phyloP scores from a whole-genome alignment of 2,888 invertebrate genomes.

The Zelleria hepariella region DNA sequence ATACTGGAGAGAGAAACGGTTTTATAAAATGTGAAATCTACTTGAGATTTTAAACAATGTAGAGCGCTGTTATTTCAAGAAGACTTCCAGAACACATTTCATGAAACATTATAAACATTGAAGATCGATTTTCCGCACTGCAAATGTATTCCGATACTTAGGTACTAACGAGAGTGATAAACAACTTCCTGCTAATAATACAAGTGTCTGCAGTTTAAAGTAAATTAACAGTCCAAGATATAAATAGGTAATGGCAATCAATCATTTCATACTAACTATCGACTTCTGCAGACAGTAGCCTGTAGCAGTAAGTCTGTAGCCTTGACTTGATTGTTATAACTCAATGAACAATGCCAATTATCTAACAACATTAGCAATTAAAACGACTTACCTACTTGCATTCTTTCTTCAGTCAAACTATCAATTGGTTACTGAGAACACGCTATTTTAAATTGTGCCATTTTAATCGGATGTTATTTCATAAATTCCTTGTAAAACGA shows the following conservation, averaged over 20 bases:
- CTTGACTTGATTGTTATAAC: not conserved
- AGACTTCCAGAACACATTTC: too few species aligned
- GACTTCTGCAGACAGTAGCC: not conserved
- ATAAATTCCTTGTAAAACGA: not conserved
- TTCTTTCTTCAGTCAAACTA: not conserved
- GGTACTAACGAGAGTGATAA: not conserved
- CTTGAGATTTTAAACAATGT: too few species aligned
- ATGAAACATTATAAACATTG: conserved; percentile 1
- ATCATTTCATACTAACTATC: not conserved
- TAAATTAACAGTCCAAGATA: not conserved
- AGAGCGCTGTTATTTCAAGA: too few species aligned
- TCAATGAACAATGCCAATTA: not conserved
- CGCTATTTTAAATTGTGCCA: not conserved
- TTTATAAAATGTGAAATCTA: too few species aligned
- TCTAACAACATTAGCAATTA: not conserved
- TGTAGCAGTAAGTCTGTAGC: too few species aligned
- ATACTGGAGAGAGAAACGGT: too few species aligned
- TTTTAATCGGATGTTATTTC: not conserved
- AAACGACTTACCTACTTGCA: not conserved
- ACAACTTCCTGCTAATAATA: not conserved
- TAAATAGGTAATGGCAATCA: not conserved
- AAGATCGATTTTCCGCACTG: not conserved
- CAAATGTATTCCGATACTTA: not conserved
- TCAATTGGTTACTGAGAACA: not conserved
- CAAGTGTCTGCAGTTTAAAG: not conserved